Conservation (phyloP, 2,888 invertebrate species). For the Noctuana brunneofusca region DNA sequence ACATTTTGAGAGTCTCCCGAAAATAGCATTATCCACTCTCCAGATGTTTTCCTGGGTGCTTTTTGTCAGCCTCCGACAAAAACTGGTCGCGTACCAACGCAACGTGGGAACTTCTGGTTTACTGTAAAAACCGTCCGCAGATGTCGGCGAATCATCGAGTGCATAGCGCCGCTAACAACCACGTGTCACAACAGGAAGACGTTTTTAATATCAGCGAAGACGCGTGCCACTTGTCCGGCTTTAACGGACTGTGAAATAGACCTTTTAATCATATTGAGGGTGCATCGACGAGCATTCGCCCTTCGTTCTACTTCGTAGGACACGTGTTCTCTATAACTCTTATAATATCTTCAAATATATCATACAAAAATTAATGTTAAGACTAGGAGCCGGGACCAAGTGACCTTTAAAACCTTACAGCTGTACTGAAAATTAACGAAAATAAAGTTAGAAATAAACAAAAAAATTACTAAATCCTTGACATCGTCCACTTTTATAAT, state of each 20-base stretch:
- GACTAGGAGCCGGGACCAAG: neutral
- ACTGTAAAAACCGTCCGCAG: conserved; percentile 59
- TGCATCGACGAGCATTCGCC: conserved; percentile 35
- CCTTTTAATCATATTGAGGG: conserved; percentile 52
- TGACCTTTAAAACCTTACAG: neutral
- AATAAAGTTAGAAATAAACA: neutral
- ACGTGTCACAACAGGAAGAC: conserved; percentile 75
- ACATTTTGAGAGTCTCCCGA: conserved; percentile 56
- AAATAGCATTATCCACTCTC: conserved; percentile 63
- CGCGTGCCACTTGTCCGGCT: conserved; percentile 71
- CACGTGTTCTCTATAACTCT: neutral
- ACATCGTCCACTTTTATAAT: conserved; percentile 11
- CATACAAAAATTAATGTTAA: neutral
- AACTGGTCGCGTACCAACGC: conserved; percentile 69
- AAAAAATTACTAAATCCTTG: conserved; percentile 4
- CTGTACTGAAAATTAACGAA: neutral
- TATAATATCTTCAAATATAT: neutral
- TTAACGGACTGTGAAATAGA: conserved; percentile 70
- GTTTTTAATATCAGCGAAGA: conserved; percentile 50
- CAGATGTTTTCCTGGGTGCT: conserved; percentile 71
- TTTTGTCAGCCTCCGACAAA: conserved; percentile 56
- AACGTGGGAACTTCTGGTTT: conserved; percentile 68
- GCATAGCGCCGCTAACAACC: conserved; percentile 46
- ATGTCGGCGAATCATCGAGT: conserved; percentile 61
- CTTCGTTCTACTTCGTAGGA: conserved; percentile 38